Evolutionary conservation across 1,140 invertebrate genomes (phyloP), one percentile per base, ranked within the genome.

Genomic region (Contarinia nasturtii): DNA sequence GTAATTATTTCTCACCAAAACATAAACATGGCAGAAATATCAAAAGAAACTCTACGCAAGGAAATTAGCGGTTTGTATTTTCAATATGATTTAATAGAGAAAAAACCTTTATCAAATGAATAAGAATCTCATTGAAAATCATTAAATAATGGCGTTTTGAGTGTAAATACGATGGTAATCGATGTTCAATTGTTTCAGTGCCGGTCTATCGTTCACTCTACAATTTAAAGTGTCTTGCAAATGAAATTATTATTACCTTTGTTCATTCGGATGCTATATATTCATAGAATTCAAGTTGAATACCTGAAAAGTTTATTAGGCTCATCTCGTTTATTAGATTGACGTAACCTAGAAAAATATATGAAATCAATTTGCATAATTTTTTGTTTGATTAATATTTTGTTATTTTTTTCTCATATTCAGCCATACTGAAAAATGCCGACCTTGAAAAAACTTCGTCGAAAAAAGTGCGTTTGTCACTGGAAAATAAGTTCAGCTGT

Each of bases 391-490:
- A 15, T 5, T n/a, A 40, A 15, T 4, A 15, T 14, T 7, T 12
- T 12, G 4, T 40, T 18, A 5, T 36, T 45, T 50, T 54, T 52
- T 56, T 52, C 55, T 56, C 55, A 50, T 55, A 70, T 73, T 21
- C 61, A 91, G 86, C 76, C 46, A 87, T 92, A 54, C 71, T 94
- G 2, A 86, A 91, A 67, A 79, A 80, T 67, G 86, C 87, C 5
- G 83, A 92, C 60, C 69, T 92, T 10, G 75, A 77, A 7, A 77
- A 76, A 33, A 82, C 84, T 54, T 87, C 87, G 11, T 80, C 86
- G 1, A 94, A 92, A 57, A 87, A 89, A 65, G 85, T 94, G n/a
- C 77, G 88, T 22, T 78, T 83, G 64, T 77, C 85, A 57, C 68
- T 93, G 48, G 86, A 94, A 64, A 75, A 82, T 50, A 82, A 84